Percentiles rank a stretch among this genome's conserved stretches.
These are phyloP conservation scores for Stichopus horrens DNA, from an alignment of 53 echinoderm and acorn worm genomes.

Conservation along the genomic window DNA sequence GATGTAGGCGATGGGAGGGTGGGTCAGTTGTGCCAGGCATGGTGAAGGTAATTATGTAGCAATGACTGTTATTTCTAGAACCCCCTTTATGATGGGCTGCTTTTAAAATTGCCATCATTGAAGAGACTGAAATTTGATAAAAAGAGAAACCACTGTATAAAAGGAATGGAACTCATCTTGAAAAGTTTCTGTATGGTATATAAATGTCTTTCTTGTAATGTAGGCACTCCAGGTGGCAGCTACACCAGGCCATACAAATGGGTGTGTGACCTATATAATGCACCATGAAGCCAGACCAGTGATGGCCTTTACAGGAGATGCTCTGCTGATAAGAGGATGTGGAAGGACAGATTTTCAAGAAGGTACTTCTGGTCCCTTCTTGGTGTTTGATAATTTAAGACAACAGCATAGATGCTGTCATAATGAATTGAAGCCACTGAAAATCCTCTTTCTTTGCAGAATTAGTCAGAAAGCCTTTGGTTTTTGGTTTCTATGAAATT, in stretches of 20 bases:
- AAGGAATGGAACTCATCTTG: no score
- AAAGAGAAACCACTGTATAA: no score
- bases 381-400: not conserved
- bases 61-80: no score
- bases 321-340: slow-evolving; percentile 92
- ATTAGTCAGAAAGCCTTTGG: no score
- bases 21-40: no score
- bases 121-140: no score
- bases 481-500: no score
- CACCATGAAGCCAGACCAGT: slow-evolving; percentile 63
- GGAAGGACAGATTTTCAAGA: slow-evolving; percentile 97
- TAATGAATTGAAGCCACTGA: not conserved
- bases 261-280: slow-evolving; percentile 86
- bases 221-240: slow-evolving; percentile 68
- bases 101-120: no score
- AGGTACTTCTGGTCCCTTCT: slow-evolving; percentile 49
- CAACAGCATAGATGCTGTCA: not conserved
- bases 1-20: no score
- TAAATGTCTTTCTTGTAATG: not conserved
- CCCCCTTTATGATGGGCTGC: no score
- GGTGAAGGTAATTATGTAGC: no score
- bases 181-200: no score
- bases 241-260: slow-evolving; percentile 91
- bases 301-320: slow-evolving; percentile 91
- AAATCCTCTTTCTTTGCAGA: not conserved